phyloP scores from a whole-genome alignment of 2,113 vertebrate genomes.

The Emydura subglobosa region DNA sequence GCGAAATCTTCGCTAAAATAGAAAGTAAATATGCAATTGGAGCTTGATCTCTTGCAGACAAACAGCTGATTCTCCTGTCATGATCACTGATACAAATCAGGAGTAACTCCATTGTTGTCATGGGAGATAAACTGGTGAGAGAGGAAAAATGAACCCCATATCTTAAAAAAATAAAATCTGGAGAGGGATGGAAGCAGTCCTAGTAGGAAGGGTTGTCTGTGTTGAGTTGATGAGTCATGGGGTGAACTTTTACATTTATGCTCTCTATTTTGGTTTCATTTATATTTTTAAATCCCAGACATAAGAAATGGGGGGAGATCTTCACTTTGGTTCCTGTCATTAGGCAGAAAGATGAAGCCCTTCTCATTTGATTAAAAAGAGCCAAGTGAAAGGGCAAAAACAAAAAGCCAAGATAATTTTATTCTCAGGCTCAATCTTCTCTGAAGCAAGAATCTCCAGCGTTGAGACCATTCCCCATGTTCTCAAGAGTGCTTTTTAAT shows the following conservation, averaged over 20 bases:
- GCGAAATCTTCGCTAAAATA: not conserved
- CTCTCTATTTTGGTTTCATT: not conserved
- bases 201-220: not conserved
- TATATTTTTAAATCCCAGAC: not conserved
- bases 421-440: not conserved
- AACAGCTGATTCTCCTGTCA: not conserved
- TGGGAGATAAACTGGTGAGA: not conserved
- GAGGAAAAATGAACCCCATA: not conserved
- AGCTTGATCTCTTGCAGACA: not conserved
- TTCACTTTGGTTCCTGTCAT: not conserved
- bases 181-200: not conserved
- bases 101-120: not conserved
- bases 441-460: not conserved
- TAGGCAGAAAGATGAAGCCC: not conserved
- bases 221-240: not conserved
- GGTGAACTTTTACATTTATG: not conserved
- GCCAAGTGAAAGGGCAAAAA: not conserved
- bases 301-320: not conserved
- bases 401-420: not conserved
- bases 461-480: not conserved
- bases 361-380: not conserved
- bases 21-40: conserved; percentile 8
- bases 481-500: not conserved
- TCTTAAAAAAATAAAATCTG: not conserved
- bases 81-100: not conserved